These are phyloP conservation scores for Globia sparganii DNA, from an alignment of 2,888 invertebrate genomes.

Conservation along the genomic window DNA sequence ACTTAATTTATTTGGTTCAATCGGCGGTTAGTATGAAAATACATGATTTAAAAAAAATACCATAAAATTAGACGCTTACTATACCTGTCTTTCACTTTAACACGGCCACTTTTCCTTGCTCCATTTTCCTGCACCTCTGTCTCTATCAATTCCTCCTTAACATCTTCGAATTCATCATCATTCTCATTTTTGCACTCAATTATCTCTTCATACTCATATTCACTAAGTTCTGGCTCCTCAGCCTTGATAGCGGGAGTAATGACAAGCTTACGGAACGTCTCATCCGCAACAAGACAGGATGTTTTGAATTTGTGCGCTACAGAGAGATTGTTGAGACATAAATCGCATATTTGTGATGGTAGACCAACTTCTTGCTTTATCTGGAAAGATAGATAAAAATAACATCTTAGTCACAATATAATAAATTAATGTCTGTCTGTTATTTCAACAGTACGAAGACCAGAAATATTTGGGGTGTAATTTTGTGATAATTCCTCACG, in stretches of 20 bases:
- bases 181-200: constrained; percentile 45
- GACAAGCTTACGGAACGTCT: constrained; percentile 66
- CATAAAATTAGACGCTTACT: not conserved
- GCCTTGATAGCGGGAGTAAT: constrained; percentile 58
- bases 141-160: constrained; percentile 31
- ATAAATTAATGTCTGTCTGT: not conserved
- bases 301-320: constrained; percentile 76
- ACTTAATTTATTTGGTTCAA: too few relatives aligned
- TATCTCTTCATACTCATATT: constrained; percentile 35
- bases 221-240: constrained; percentile 53
- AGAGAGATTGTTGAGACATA: constrained; percentile 69
- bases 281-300: constrained; percentile 70
- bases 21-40: too few relatives aligned
- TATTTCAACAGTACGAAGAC: not conserved
- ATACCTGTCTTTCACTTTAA: constrained; percentile 46
- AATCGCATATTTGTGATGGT: constrained; percentile 73
- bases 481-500: not conserved
- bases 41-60: too few relatives aligned
- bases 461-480: not conserved
- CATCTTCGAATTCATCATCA: constrained; percentile 43
- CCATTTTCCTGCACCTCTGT: constrained; percentile 2
- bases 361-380: constrained; percentile 66
- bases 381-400: constrained; percentile 33
- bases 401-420: not conserved
- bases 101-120: not conserved